phyloP scores from a whole-genome alignment of 2,888 invertebrate species.

The Chymomyza procnemis region DNA sequence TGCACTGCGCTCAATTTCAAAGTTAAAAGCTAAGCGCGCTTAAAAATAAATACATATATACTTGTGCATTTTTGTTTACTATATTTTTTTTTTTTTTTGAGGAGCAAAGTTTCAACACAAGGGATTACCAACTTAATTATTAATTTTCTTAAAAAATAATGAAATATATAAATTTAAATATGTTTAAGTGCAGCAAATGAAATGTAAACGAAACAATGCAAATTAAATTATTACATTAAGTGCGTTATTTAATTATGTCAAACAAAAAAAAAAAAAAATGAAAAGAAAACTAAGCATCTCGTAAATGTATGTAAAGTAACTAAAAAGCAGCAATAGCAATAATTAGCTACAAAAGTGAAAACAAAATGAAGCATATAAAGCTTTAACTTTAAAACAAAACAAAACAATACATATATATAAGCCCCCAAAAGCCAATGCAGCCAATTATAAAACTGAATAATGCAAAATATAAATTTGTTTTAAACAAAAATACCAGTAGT shows the following conservation, averaged over 20 bases:
- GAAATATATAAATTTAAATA: slow-evolving; percentile 3
- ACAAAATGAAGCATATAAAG: slow-evolving; percentile 38
- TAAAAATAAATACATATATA: slow-evolving; percentile 21
- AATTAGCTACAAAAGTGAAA: slow-evolving; percentile 8
- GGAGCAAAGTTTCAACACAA: slow-evolving; percentile 65
- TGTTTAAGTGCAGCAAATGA: slow-evolving; percentile 9
- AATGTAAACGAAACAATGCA: slow-evolving; percentile 50
- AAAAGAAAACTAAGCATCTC: slow-evolving; percentile 42
- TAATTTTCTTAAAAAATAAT: slow-evolving; percentile 45
- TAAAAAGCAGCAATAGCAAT: slow-evolving; percentile 15
- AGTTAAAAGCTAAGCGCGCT: not conserved
- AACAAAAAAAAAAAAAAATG: slow-evolving; percentile 28
- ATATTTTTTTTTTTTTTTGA: too few relatives aligned
- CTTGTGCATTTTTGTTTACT: slow-evolving; percentile 36
- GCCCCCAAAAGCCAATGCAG: not conserved
- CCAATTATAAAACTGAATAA: not conserved
- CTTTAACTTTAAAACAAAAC: slow-evolving; percentile 50
- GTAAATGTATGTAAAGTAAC: slow-evolving; percentile 32
- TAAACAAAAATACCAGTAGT: slow-evolving; percentile 3
- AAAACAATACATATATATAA: not conserved
- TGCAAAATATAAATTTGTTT: not conserved
- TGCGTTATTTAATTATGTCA: not conserved
- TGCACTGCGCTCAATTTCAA: not conserved
- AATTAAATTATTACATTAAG: slow-evolving; percentile 45
- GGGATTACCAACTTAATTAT: slow-evolving; percentile 69